Evolutionary conservation across 2,113 vertebrate genomes (phyloP).

Genomic region (Crocuta crocuta): DNA sequence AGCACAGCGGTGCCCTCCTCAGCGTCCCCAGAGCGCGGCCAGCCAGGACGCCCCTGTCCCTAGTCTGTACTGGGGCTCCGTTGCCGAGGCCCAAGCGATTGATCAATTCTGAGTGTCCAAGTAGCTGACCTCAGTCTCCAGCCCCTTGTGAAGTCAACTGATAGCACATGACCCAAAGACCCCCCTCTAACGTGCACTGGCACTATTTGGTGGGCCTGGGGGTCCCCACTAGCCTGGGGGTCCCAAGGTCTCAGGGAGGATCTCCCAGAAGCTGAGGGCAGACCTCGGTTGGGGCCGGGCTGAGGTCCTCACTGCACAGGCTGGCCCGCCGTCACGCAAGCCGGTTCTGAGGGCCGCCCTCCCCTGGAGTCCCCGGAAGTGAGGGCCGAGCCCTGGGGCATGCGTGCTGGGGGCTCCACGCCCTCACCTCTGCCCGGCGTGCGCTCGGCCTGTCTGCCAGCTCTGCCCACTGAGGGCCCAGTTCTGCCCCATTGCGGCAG

Average conservation of each 20-base stretch:
- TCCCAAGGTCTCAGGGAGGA: background rate
- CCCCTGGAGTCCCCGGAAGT: background rate
- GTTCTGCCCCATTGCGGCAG: rapidly evolving
- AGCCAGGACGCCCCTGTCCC: rapidly evolving
- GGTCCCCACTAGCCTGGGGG: rapidly evolving
- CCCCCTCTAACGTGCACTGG: rapidly evolving
- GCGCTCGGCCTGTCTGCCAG: background rate
- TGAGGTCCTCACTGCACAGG: rapidly evolving
- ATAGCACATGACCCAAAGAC: rapidly evolving
- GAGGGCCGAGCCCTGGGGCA: background rate
- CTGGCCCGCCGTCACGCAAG: rapidly evolving
- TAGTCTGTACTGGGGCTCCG: background rate
- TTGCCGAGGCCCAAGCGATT: rapidly evolving
- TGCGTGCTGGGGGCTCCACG: background rate
- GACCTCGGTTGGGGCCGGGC: background rate
- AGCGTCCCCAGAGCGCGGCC: rapidly evolving
- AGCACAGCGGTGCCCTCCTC: rapidly evolving
- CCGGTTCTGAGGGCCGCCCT: background rate
- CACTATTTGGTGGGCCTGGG: rapidly evolving
- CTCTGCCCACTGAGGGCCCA: rapidly evolving
- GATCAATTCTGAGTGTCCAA: rapidly evolving
- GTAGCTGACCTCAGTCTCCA: background rate
- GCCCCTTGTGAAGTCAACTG: background rate
- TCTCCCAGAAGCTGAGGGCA: background rate
- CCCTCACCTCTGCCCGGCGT: background rate